These are phyloP conservation scores for Keiferia lycopersicella DNA, from an alignment of 2,888 invertebrate species.

Conservation along the genomic window DNA sequence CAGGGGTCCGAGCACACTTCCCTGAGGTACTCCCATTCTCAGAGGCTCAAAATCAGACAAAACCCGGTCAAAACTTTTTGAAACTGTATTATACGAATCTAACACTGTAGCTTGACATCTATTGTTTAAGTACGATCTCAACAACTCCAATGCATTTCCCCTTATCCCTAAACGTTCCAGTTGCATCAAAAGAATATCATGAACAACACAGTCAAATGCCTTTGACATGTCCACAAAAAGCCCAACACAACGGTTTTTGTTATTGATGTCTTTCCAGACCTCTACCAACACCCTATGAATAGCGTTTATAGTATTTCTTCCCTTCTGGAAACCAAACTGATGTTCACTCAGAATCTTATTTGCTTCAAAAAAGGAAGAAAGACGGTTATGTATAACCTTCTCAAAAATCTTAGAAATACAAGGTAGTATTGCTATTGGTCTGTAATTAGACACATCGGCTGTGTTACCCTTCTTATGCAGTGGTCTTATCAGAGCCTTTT, in stretches of 20 bases:
- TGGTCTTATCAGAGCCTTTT: not conserved
- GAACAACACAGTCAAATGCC: not conserved
- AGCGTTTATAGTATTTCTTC: not conserved
- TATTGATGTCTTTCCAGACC: not conserved
- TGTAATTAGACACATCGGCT: constrained; percentile 9
- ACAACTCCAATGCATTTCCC: constrained; percentile 6
- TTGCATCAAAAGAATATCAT: not conserved
- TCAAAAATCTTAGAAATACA: constrained; percentile 20
- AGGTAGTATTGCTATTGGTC: constrained; percentile 8
- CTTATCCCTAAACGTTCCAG: not conserved
- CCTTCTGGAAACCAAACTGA: not conserved
- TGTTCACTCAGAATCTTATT: not conserved
- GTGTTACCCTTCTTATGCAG: constrained; percentile 7
- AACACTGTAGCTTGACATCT: not conserved
- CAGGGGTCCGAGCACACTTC: not conserved
- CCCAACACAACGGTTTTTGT: not conserved
- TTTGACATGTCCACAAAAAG: too few relatives aligned
- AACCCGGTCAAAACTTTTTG: not conserved
- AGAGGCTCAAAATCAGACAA: not conserved
- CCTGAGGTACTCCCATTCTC: not conserved
- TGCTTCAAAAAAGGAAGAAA: not conserved
- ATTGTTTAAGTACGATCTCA: not conserved
- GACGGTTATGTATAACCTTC: not conserved
- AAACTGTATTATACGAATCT: not conserved
- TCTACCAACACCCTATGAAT: not conserved